phyloP scores from a whole-genome alignment of 2,797 vertebrate genomes.

The Poecilia velifera region DNA sequence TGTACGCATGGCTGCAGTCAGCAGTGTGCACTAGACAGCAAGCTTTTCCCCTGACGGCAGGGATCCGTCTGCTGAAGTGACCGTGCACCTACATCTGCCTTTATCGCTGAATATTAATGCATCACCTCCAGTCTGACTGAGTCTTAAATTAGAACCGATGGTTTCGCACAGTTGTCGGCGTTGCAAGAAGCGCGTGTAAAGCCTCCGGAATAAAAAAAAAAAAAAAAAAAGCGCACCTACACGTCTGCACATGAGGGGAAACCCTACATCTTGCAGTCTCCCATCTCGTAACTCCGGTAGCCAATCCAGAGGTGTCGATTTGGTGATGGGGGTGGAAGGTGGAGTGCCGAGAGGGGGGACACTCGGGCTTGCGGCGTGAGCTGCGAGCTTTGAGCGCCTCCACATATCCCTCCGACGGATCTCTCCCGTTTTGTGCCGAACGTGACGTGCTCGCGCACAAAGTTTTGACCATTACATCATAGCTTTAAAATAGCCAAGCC shows the following conservation, averaged over 20 bases:
- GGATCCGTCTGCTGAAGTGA: slow-evolving; percentile 12
- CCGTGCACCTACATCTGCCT: slow-evolving; percentile 8
- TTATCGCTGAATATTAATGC: slow-evolving; percentile 34
- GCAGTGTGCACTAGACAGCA: slow-evolving; percentile 28
- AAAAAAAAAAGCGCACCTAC: slow-evolving; percentile 17
- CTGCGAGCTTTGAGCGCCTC: slow-evolving; percentile 49
- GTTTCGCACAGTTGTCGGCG: slow-evolving; percentile 8
- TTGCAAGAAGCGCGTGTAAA: neutral
- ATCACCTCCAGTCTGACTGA: slow-evolving; percentile 36
- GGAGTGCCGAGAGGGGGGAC: slow-evolving; percentile 7
- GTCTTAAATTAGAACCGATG: slow-evolving; percentile 32
- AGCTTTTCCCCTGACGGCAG: slow-evolving; percentile 16
- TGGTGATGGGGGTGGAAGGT: slow-evolving; percentile 21
- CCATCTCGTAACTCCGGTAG: slow-evolving; percentile 66
- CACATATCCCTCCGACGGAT: slow-evolving; percentile 18
- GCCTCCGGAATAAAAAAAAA: neutral
- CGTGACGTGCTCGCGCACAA: slow-evolving; percentile 76
- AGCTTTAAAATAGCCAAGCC: slow-evolving; percentile 79
- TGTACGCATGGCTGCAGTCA: slow-evolving; percentile 59
- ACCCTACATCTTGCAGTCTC: slow-evolving; percentile 54
- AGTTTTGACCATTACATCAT: slow-evolving; percentile 82
- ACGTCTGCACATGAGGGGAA: slow-evolving; percentile 40
- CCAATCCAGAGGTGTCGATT: slow-evolving; percentile 69
- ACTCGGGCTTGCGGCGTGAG: slow-evolving; percentile 50
- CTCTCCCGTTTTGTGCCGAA: slow-evolving; percentile 51